These are phyloP conservation scores for Diploscapter pachys DNA, from an alignment of 1,140 invertebrate genomes.

Conservation along the genomic window DNA sequence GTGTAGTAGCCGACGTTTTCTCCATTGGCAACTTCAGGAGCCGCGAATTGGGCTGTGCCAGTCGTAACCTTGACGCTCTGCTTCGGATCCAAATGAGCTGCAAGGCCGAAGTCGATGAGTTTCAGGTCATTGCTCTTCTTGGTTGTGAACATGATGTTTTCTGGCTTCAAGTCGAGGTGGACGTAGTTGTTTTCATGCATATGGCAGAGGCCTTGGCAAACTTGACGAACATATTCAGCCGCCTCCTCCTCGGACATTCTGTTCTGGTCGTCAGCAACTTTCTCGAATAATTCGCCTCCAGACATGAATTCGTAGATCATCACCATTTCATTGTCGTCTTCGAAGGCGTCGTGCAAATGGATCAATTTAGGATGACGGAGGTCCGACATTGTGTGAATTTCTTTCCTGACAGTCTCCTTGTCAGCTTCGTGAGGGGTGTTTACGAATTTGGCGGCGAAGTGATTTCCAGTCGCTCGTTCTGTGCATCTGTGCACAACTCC, in stretches of 20 bases:
- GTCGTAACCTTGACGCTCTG: slow-evolving; percentile 83
- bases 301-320: slow-evolving; percentile 97
- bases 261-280: slow-evolving; percentile 94
- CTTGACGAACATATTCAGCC: slow-evolving; percentile 97
- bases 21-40: slow-evolving; percentile 95
- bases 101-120: slow-evolving; percentile 95
- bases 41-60: slow-evolving; percentile 97
- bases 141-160: slow-evolving; percentile 99
- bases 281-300: slow-evolving; percentile 94
- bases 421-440: slow-evolving; percentile 86
- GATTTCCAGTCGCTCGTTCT: slow-evolving; percentile 89
- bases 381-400: slow-evolving; percentile 99
- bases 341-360: slow-evolving; percentile 96
- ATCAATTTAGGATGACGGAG: slow-evolving; percentile 94
- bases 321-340: slow-evolving; percentile 98
- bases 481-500: slow-evolving; percentile 95
- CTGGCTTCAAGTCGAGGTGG: slow-evolving; percentile 81
- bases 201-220: slow-evolving; percentile 91
- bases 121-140: slow-evolving; percentile 90
- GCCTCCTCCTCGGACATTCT: slow-evolving; percentile 98
- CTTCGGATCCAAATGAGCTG: slow-evolving; percentile 94
- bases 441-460: slow-evolving; percentile 98
- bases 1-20: slow-evolving; percentile 99
- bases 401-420: slow-evolving; percentile 91
- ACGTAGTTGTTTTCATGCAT: slow-evolving; percentile 99